phyloP scores from a whole-genome alignment of 2,113 vertebrate species.

The Amazona guildingii region DNA sequence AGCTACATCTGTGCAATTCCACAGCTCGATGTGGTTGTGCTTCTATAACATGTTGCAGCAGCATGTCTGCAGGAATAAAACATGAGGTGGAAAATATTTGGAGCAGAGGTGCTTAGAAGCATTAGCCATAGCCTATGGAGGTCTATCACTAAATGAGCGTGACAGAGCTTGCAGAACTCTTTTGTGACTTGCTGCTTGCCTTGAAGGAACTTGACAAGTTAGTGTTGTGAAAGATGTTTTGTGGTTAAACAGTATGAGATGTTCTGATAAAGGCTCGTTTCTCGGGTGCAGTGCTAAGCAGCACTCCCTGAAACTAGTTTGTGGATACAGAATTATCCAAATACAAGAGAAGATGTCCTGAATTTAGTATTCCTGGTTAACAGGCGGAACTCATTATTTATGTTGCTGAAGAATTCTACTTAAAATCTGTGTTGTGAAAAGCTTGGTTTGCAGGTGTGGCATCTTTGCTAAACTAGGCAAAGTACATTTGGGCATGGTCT shows the following conservation, averaged over 20 bases:
- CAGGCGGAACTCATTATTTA: background rate
- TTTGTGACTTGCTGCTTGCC: background rate
- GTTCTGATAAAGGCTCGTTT: background rate
- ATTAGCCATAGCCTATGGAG: background rate
- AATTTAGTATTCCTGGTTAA: background rate
- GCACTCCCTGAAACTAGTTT: background rate
- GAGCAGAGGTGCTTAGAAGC: background rate
- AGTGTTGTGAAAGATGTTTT: background rate
- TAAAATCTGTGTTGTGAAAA: background rate
- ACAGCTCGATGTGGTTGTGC: rapidly evolving
- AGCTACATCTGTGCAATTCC: background rate
- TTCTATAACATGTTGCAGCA: background rate
- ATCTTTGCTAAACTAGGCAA: background rate
- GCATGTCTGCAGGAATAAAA: background rate
- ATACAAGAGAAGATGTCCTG: background rate
- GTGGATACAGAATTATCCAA: rapidly evolving
- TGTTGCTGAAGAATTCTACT: background rate
- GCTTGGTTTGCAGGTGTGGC: background rate
- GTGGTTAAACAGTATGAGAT: constrained; percentile 6
- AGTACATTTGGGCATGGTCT: background rate
- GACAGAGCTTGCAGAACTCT: background rate
- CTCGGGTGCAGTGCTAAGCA: background rate
- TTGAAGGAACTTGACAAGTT: background rate
- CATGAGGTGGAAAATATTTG: background rate
- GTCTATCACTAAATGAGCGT: background rate